These are phyloP conservation scores for Papilio aristodemus DNA, from an alignment of 1,140 invertebrate species.

Conservation along the genomic window DNA sequence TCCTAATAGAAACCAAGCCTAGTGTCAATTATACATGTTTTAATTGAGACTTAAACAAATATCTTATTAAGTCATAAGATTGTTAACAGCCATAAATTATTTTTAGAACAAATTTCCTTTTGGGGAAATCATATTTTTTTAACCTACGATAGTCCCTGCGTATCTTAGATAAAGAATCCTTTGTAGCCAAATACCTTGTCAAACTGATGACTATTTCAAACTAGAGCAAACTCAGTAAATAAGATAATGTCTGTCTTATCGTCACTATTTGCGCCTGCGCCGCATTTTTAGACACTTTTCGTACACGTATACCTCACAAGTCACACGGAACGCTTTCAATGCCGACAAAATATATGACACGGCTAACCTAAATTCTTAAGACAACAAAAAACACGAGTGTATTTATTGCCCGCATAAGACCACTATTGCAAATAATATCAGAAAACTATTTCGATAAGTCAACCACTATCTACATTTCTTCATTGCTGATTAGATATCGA, in stretches of 20 bases:
- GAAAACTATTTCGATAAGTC: conserved; percentile 66
- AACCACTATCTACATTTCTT: conserved; percentile 55
- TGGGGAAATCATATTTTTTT: not conserved
- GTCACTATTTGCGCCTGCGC: conserved; percentile 65
- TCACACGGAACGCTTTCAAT: conserved; percentile 11
- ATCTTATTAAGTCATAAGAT: no score
- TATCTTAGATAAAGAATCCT: conserved; percentile 20
- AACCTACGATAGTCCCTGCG: not conserved
- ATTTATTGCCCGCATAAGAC: conserved; percentile 37
- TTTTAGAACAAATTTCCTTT: not conserved
- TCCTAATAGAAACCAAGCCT: no score
- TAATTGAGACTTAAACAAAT: no score
- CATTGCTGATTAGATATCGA: conserved; percentile 68
- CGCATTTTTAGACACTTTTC: conserved; percentile 57
- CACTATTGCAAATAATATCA: conserved; percentile 50
- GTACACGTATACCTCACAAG: conserved; percentile 20
- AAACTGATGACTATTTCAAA: conserved; percentile 56
- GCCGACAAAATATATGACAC: conserved; percentile 2
- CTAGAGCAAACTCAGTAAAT: conserved; percentile 65
- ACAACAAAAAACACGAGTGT: conserved; percentile 30
- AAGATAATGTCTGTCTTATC: conserved; percentile 68
- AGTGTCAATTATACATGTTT: no score
- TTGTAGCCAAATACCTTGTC: conserved; percentile 49
- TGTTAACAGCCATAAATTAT: no score
- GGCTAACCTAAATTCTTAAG: conserved; percentile 26